phyloP scores from a whole-genome alignment of 2,113 vertebrate genomes.

The Cynoglossus semilaevis region DNA sequence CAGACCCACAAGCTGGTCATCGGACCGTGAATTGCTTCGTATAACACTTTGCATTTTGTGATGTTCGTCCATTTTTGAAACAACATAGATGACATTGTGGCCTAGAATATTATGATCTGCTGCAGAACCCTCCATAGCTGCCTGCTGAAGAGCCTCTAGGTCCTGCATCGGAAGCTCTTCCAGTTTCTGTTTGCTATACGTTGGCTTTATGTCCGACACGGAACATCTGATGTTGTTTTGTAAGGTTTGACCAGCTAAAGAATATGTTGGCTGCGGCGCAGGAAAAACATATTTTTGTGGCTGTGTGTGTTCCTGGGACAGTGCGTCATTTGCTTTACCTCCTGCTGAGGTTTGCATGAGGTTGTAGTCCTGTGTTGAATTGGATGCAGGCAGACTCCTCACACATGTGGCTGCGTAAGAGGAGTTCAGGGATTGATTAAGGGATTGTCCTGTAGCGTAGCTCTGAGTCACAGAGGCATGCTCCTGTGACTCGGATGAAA shows the following conservation, averaged over 20 bases:
- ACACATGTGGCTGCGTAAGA: slow-evolving; percentile 82
- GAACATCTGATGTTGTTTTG: slow-evolving; percentile 81
- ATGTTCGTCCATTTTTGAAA: slow-evolving; percentile 89
- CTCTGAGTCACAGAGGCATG: slow-evolving; percentile 85
- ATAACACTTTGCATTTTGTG: slow-evolving; percentile 93
- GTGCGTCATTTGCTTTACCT: slow-evolving; percentile 78
- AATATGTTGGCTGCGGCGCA: slow-evolving; percentile 81
- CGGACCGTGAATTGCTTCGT: slow-evolving; percentile 88
- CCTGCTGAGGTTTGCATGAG: slow-evolving; percentile 83
- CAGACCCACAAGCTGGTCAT: slow-evolving; percentile 86
- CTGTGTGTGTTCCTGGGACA: slow-evolving; percentile 77
- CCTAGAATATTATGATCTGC: slow-evolving; percentile 75
- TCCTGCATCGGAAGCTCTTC: slow-evolving; percentile 88
- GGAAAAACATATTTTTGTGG: slow-evolving; percentile 85
- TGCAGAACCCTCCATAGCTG: slow-evolving; percentile 81
- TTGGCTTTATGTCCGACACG: slow-evolving; percentile 79
- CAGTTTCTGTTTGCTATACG: slow-evolving; percentile 85
- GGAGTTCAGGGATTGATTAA: slow-evolving; percentile 84
- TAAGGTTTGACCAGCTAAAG: slow-evolving; percentile 80
- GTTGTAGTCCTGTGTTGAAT: slow-evolving; percentile 83
- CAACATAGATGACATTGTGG: slow-evolving; percentile 82
- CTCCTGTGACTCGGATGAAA: slow-evolving; percentile 89
- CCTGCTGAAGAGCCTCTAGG: slow-evolving; percentile 85
- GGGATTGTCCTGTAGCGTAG: slow-evolving; percentile 85
- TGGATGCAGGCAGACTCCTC: slow-evolving; percentile 81